Evolutionary conservation across 2,888 invertebrate species (phyloP).

Genomic region (Tetheella fluctuosa): DNA sequence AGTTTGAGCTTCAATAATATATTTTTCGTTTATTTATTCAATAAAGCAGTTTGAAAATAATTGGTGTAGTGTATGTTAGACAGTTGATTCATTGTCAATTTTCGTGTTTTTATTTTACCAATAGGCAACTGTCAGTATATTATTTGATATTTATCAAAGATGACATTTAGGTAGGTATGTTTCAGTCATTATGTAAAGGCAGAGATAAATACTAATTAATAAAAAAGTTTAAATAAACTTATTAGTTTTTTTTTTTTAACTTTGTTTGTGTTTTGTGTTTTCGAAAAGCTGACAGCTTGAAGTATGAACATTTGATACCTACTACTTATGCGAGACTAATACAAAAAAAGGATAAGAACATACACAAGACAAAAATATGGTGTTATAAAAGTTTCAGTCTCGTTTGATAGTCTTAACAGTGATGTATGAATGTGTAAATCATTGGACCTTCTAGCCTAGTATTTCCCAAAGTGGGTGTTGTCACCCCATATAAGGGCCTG

Average conservation of each 20-base stretch:
- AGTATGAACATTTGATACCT: too few species aligned
- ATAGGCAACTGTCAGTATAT: too few species aligned
- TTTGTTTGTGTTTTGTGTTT: too few species aligned
- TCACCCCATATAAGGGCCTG: background rate
- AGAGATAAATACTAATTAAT: too few species aligned
- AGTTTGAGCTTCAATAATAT: background rate
- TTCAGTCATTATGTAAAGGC: too few species aligned
- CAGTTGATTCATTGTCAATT: background rate
- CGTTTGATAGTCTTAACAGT: background rate
- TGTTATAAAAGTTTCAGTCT: background rate
- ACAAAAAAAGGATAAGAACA: too few species aligned
- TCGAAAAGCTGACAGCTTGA: too few species aligned
- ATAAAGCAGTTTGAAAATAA: background rate
- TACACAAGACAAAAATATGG: background rate
- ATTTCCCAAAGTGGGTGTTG: background rate
- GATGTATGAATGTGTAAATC: constrained; percentile 4
- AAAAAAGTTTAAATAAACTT: too few species aligned
- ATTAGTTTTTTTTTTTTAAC: too few species aligned
- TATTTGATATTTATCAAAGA: too few species aligned
- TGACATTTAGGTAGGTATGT: too few species aligned
- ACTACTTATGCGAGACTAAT: too few species aligned
- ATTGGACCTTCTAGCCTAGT: background rate
- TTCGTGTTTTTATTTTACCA: background rate
- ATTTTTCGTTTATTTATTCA: background rate
- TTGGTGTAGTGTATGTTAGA: background rate